Percentiles rank a stretch among this genome's conserved stretches.
Evolutionary conservation across 2,888 invertebrate species (phyloP).

Genomic region (Pimpla rufipes): DNA sequence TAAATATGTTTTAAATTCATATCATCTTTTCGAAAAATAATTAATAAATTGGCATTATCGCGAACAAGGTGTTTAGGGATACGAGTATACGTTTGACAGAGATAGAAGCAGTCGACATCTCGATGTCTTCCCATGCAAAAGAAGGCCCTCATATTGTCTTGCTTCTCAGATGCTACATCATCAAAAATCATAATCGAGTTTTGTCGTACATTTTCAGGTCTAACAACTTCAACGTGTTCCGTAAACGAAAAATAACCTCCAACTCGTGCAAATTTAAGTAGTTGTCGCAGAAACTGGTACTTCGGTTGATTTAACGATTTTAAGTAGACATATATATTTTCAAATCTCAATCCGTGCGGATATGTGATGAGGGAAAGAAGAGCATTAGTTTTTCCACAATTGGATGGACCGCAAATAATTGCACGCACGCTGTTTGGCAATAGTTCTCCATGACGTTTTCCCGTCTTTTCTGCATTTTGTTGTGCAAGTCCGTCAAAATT

Average conservation of each 20-base stretch:
- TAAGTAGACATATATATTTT: conserved; percentile 68
- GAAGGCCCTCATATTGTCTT: conserved; percentile 67
- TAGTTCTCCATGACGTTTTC: conserved; percentile 58
- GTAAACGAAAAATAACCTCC: conserved; percentile 71
- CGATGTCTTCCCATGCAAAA: conserved; percentile 72
- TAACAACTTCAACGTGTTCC: conserved; percentile 68
- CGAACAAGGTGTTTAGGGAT: conserved; percentile 72
- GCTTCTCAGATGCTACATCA: conserved; percentile 71
- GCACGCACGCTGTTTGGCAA: conserved; percentile 76
- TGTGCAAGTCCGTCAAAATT: conserved; percentile 53
- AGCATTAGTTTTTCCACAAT: conserved; percentile 71
- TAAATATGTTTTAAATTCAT: conserved; percentile 72
- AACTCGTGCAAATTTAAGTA: conserved; percentile 54
- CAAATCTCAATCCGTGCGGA: conserved; percentile 67
- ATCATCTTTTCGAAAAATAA: conserved; percentile 72
- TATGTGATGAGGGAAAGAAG: conserved; percentile 68
- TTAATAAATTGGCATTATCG: conserved; percentile 71
- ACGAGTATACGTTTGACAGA: conserved; percentile 70
- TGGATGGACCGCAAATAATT: conserved; percentile 67
- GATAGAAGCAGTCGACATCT: conserved; percentile 70
- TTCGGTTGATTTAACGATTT: conserved; percentile 79
- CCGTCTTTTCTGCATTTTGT: neutral
- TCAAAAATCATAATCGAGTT: conserved; percentile 78
- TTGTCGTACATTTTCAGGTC: conserved; percentile 70
- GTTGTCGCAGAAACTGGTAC: conserved; percentile 72